Percentiles rank a stretch among this genome's conserved stretches.
phyloP scores from a whole-genome alignment of 2,113 vertebrate genomes.

The Arothron firmamentum region DNA sequence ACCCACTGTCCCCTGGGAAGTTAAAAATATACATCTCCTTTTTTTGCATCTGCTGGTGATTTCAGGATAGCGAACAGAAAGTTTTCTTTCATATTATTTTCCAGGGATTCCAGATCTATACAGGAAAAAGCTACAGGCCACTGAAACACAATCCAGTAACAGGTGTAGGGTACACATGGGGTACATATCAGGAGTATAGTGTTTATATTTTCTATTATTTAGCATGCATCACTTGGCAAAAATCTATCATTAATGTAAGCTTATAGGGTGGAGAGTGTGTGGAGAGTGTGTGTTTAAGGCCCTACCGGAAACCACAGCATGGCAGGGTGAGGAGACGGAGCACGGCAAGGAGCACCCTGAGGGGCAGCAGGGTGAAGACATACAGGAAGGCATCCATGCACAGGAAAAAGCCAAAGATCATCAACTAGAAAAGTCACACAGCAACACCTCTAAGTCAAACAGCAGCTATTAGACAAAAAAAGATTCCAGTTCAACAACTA shows the following conservation, averaged over 20 bases:
- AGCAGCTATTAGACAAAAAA: neutral
- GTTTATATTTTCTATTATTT: too few species aligned
- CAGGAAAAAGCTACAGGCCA: too few species aligned
- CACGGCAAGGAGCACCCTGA: slow-evolving; percentile 88
- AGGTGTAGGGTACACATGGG: neutral
- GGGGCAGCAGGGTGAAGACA: slow-evolving; percentile 92
- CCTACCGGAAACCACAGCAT: slow-evolving; percentile 89
- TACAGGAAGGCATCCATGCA: slow-evolving; percentile 97
- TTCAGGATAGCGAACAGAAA: too few species aligned
- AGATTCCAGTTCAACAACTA: slow-evolving; percentile 11
- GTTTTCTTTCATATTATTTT: too few species aligned
- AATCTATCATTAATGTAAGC: neutral
- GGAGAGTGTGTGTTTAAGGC: neutral
- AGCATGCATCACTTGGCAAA: too few species aligned
- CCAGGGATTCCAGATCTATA: too few species aligned
- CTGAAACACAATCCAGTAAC: too few species aligned
- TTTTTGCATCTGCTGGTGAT: too few species aligned
- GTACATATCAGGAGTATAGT: neutral
- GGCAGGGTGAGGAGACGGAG: slow-evolving; percentile 88
- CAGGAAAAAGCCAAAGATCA: slow-evolving; percentile 95
- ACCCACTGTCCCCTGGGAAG: neutral
- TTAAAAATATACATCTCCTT: too few species aligned
- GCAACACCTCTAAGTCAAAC: slow-evolving; percentile 20
- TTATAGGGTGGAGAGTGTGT: neutral
- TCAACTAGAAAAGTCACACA: slow-evolving; percentile 78